Conservation (phyloP, 1,140 invertebrate genomes). For the Magallana angulata region DNA sequence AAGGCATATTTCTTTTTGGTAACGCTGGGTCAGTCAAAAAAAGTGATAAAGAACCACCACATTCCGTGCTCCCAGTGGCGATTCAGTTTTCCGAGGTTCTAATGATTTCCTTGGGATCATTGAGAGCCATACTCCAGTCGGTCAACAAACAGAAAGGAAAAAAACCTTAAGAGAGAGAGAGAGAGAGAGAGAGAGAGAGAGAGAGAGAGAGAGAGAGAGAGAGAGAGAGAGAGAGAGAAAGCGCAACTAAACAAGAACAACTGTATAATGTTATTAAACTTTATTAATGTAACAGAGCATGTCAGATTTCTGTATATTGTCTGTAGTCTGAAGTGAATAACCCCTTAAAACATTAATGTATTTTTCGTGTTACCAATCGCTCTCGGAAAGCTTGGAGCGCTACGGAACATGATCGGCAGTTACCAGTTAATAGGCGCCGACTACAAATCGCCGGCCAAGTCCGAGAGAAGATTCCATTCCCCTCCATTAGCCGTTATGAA, state of each 20-base stretch:
- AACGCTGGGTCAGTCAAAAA: no score
- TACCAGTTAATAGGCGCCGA: constrained; percentile 21
- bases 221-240: background rate
- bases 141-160: constrained; percentile 3
- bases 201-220: background rate
- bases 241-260: constrained; percentile 15
- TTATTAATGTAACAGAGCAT: constrained; percentile 33
- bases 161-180: background rate
- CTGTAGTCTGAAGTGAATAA: constrained; percentile 27
- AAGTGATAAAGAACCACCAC: no score
- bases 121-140: background rate
- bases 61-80: no score
- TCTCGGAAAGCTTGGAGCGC: constrained; percentile 30
- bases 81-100: no score
- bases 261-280: constrained; percentile 32
- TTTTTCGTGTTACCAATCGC: constrained; percentile 31
- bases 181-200: background rate
- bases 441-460: constrained; percentile 24
- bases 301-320: constrained; percentile 31
- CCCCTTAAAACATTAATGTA: constrained; percentile 33
- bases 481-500: constrained; percentile 33
- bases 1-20: no score
- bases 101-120: background rate
- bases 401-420: constrained; percentile 28
- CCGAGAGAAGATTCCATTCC: constrained; percentile 32